Conservation (phyloP, 2,797 vertebrate genomes). For the Cuculus canorus region DNA sequence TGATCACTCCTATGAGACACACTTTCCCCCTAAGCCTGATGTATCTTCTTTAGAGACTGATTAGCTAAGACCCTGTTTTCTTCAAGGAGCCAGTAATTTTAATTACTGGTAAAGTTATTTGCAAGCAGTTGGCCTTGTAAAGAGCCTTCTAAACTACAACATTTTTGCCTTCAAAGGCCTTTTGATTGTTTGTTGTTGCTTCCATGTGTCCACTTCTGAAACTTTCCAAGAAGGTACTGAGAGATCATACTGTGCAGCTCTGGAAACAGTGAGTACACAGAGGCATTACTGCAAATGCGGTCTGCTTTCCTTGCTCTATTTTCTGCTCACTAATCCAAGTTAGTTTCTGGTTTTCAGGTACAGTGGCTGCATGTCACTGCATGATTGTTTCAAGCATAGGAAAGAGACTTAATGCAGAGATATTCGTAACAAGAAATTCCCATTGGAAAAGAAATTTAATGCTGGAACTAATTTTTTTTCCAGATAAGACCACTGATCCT, state of each 20-base stretch:
- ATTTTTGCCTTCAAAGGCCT: not conserved
- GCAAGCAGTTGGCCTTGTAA: conserved; percentile 12
- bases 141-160: not conserved
- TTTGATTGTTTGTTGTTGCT: not conserved
- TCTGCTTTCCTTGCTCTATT: not conserved
- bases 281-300: not conserved
- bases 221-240: not conserved
- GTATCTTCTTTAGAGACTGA: conserved; percentile 58
- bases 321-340: not conserved
- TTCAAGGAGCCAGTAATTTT: conserved; percentile 62
- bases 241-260: not conserved
- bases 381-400: not conserved
- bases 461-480: not conserved
- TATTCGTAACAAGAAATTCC: not conserved
- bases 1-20: conserved; percentile 36
- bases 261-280: not conserved
- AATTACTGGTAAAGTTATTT: conserved; percentile 62
- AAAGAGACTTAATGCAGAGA: not conserved
- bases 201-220: not conserved
- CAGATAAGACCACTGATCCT: not conserved
- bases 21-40: conserved; percentile 34
- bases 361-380: not conserved
- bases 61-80: conserved; percentile 60
- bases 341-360: not conserved
- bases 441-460: not conserved